Percentiles rank a stretch among this genome's conserved stretches.
phyloP scores from a whole-genome alignment of 2,888 invertebrate genomes.

The Acrocyrtus sp. region DNA sequence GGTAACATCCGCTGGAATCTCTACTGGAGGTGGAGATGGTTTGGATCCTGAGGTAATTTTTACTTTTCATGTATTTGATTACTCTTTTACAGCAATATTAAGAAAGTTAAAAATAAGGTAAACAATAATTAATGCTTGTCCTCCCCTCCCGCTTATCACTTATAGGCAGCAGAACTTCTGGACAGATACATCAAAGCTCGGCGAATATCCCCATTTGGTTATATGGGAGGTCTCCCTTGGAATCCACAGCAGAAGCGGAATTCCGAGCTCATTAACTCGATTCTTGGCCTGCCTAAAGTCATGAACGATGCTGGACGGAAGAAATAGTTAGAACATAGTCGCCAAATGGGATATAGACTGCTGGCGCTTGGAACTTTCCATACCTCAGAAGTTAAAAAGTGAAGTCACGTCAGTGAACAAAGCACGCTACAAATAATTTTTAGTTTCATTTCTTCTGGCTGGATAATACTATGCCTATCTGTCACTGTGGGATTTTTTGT shows the following conservation, averaged over 20 bases:
- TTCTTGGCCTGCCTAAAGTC: slow-evolving; percentile 80
- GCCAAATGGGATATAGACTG: background rate
- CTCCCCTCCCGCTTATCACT: no score
- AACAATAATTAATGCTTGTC: no score
- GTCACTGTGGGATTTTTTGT: no score
- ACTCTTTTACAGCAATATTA: no score
- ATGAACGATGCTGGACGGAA: slow-evolving; percentile 76
- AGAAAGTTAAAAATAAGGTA: no score
- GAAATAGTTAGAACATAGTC: slow-evolving; percentile 17
- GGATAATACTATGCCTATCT: no score
- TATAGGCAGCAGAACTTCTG: slow-evolving; percentile 31
- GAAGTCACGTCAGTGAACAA: no score
- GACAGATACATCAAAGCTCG: slow-evolving; percentile 33
- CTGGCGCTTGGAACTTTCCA: no score
- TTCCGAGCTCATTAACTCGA: slow-evolving; percentile 78
- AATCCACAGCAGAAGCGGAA: slow-evolving; percentile 64
- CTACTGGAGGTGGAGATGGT: slow-evolving; percentile 5
- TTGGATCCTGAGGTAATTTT: slow-evolving; percentile 35
- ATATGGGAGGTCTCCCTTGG: slow-evolving; percentile 43
- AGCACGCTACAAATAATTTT: no score
- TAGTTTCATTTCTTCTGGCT: no score
- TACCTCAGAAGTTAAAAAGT: no score
- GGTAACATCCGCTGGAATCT: slow-evolving; percentile 9
- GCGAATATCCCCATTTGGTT: slow-evolving; percentile 52
- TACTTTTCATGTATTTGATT: background rate